These are phyloP conservation scores for Pavo muticus DNA, from an alignment of 2,113 vertebrate genomes.

Conservation along the genomic window DNA sequence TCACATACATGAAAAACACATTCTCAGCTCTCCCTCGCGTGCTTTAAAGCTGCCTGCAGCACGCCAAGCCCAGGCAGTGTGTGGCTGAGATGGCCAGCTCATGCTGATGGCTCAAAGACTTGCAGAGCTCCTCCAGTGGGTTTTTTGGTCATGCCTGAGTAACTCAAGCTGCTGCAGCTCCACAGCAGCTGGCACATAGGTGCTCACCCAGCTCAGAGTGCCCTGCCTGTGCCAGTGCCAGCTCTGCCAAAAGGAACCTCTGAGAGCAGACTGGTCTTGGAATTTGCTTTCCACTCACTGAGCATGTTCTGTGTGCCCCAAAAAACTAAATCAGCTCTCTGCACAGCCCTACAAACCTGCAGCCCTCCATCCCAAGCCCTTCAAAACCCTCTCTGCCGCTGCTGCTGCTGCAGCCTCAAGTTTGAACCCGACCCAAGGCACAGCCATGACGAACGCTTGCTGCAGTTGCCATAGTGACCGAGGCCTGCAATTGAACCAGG, in stretches of 20 bases:
- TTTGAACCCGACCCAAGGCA: constrained; percentile 78
- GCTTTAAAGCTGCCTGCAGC: neutral
- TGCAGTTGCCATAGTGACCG: constrained; percentile 77
- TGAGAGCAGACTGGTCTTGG: neutral
- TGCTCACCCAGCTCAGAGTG: neutral
- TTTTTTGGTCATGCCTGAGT: neutral
- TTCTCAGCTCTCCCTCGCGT: neutral
- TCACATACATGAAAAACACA: neutral
- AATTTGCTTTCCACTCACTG: neutral
- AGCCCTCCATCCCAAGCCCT: constrained; percentile 5
- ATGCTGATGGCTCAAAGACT: neutral
- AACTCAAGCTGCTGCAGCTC: neutral
- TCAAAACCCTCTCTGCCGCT: neutral
- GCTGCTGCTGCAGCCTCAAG: constrained; percentile 42
- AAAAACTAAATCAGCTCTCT: neutral
- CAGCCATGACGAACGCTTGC: constrained; percentile 78
- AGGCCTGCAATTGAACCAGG: constrained; percentile 70
- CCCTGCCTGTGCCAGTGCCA: neutral
- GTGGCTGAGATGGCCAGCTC: neutral
- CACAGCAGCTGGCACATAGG: neutral
- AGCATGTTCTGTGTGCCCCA: neutral
- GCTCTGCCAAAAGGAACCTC: neutral
- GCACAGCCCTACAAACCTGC: neutral
- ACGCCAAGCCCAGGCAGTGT: accelerated
- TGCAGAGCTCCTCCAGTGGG: neutral